A percentile compares a stretch with the other conserved stretches of the same genome.
phyloP scores from a whole-genome alignment of 2,888 invertebrate genomes.

The Holacanthella duospinosa region DNA sequence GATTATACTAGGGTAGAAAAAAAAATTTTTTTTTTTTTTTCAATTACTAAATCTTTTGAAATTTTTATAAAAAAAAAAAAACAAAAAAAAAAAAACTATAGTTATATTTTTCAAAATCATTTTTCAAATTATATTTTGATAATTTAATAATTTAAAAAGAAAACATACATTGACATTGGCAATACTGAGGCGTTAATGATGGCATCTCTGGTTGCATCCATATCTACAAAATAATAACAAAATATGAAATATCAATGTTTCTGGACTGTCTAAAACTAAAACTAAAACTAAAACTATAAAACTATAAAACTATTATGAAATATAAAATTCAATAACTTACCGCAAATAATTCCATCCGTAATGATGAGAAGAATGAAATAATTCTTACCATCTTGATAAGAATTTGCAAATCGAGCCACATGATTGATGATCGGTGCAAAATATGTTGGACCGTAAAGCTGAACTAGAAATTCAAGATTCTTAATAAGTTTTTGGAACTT shows the following conservation, averaged over 20 bases:
- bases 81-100: too few species aligned
- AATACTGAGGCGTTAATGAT: constrained; percentile 44
- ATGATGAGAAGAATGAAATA: constrained; percentile 53
- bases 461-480: constrained; percentile 17
- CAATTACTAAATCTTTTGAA: neutral
- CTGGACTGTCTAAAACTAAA: too few species aligned
- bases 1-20: constrained; percentile 42
- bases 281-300: too few species aligned
- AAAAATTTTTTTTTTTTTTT: neutral
- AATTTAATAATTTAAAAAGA: neutral
- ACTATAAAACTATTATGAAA: too few species aligned
- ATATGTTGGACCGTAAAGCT: constrained; percentile 47
- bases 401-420: constrained; percentile 44
- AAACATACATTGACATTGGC: constrained; percentile 46
- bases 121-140: too few species aligned
- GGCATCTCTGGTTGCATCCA: constrained; percentile 40
- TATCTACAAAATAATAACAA: constrained; percentile 21
- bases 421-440: constrained; percentile 51
- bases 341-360: constrained; percentile 50
- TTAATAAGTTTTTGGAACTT: too few species aligned
- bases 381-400: constrained; percentile 45
- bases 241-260: neutral
- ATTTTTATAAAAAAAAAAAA: too few species aligned
- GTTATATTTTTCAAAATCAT: too few species aligned
- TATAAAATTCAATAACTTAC: constrained; percentile 14